A percentile compares a stretch with the other conserved stretches of the same genome.
These are phyloP conservation scores for Dichetophora obliterata DNA, from an alignment of 2,888 invertebrate genomes.

Conservation along the genomic window DNA sequence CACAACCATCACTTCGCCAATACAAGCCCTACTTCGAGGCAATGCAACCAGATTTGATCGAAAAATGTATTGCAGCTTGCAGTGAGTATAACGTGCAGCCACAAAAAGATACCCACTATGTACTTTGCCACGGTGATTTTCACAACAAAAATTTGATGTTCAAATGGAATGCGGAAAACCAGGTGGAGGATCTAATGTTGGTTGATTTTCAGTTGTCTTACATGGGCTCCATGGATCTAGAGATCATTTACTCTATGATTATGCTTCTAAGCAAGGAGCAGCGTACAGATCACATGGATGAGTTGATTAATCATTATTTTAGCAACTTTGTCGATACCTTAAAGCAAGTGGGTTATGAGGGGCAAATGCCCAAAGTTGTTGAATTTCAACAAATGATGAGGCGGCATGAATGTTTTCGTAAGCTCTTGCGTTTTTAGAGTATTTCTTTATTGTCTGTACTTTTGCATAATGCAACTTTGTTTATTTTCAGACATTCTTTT, in stretches of 20 bases:
- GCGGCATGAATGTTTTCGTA: background rate
- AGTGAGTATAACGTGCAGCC: slow-evolving; percentile 44
- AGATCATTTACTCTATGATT: slow-evolving; percentile 56
- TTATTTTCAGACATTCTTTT: slow-evolving; percentile 52
- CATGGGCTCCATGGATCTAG: slow-evolving; percentile 53
- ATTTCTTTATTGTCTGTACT: slow-evolving; percentile 1
- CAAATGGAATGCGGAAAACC: slow-evolving; percentile 41
- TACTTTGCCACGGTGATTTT: slow-evolving; percentile 62
- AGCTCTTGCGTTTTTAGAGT: slow-evolving; percentile 11
- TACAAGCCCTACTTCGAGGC: slow-evolving; percentile 53
- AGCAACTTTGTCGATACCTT: slow-evolving; percentile 50
- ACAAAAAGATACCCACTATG: slow-evolving; percentile 46
- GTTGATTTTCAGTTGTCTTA: slow-evolving; percentile 58
- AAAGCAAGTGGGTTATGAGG: slow-evolving; percentile 51
- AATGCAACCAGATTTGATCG: slow-evolving; percentile 41
- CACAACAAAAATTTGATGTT: slow-evolving; percentile 62
- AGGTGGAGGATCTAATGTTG: slow-evolving; percentile 54
- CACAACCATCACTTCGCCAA: slow-evolving; percentile 41
- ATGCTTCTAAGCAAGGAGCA: slow-evolving; percentile 52
- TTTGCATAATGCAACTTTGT: background rate
- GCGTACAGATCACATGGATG: slow-evolving; percentile 50
- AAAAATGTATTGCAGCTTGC: slow-evolving; percentile 13
- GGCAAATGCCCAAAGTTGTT: slow-evolving; percentile 50
- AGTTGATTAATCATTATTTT: slow-evolving; percentile 56
- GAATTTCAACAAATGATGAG: slow-evolving; percentile 50